Evolutionary conservation across 2,888 invertebrate species (phyloP), one percentile per base, ranked within the genome.

Genomic region (Diaphora mendica): DNA sequence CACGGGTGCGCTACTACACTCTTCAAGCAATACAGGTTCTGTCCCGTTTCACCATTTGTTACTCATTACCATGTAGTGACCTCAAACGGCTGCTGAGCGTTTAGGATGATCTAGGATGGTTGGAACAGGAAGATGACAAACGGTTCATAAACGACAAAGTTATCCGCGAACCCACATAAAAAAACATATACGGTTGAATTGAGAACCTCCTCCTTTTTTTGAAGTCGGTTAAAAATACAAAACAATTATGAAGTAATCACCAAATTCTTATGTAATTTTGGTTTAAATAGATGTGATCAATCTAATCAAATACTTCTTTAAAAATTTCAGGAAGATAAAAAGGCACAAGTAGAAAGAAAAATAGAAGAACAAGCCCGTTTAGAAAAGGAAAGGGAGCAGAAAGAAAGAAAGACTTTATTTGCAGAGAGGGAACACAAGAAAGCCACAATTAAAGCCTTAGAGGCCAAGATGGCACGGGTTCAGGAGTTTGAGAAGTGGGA

Each of bases 401-500:
- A 97, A 80, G 98, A 99, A 91, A 96, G 98, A 55, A 97, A 98
- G 88, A 97, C 98, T 77, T 93, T 99, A 78, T 98, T 99, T 92
- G 96, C 97, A 51, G 98, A 98, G 83, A 96, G 99, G 76, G 98
- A 98, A 89, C 97, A 97, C 82, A 98, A 99, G 90, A 98, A 99
- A 90, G 97, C 97, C 1, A 98, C 98, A 90, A 98, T 99, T 74
- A 97, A 97, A 87, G 97, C 98, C 72, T 96, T 99, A 62, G 99
- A 99, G 91, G 97, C 98, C 76, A 99, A 99, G 94, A 98, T 99
- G 97, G 97, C 97, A 62, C 96, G 99, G 13, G 97, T 99, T 80
- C 97, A 97, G 83, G 98, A 99, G 93, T 99, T 98, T 91, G 98
- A 98, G 82, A 97, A 97, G 70, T 99, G 99, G 98, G 99, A 99